phyloP scores from a whole-genome alignment of 2,113 vertebrate genomes.

The Rhodinocichla rosea region DNA sequence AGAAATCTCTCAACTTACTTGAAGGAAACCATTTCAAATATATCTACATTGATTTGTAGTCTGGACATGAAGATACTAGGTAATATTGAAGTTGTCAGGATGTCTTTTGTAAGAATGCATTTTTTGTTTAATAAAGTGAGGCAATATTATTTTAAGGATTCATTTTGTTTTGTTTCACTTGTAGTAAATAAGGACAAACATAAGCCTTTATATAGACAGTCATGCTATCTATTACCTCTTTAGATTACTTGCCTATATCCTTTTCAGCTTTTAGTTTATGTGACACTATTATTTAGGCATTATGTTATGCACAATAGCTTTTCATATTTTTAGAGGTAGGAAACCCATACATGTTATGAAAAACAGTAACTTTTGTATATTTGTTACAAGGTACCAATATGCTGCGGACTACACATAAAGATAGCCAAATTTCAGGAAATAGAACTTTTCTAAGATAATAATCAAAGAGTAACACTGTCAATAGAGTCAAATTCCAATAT shows the following conservation, averaged over 20 bases:
- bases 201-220: neutral
- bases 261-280: neutral
- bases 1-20: neutral
- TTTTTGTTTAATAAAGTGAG: neutral
- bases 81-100: neutral
- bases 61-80: neutral
- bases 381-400: neutral
- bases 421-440: neutral
- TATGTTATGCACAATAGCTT: neutral
- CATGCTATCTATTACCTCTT: neutral
- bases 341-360: neutral
- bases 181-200: neutral
- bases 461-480: neutral
- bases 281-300: neutral
- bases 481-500: neutral
- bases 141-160: neutral
- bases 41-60: neutral
- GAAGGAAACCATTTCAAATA: neutral
- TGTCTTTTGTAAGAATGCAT: neutral
- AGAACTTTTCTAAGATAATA: neutral
- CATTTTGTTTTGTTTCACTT: neutral
- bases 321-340: neutral
- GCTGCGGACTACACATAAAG: neutral
- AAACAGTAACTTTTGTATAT: neutral
- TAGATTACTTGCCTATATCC: neutral